Conservation (phyloP, 2,113 vertebrate genomes). For the Callionymus lyra region DNA sequence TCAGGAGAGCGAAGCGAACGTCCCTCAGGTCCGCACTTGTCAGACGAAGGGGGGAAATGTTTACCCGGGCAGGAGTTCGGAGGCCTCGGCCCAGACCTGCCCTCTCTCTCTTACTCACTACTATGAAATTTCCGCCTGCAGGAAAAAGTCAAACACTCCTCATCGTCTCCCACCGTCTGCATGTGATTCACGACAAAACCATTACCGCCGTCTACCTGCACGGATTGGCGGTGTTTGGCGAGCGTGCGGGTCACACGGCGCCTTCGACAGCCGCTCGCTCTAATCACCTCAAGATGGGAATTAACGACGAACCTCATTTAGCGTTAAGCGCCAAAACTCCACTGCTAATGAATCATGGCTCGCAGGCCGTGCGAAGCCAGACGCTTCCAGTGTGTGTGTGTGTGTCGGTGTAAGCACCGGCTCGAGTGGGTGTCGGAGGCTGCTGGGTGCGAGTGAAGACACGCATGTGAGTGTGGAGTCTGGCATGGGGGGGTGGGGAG, state of each 20-base stretch:
- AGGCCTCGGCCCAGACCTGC: constrained; percentile 53
- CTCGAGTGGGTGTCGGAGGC: constrained; percentile 22
- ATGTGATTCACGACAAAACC: constrained; percentile 30
- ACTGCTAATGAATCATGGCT: constrained; percentile 43
- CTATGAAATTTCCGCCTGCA: constrained; percentile 56
- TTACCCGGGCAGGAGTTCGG: constrained; percentile 44
- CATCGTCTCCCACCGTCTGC: constrained; percentile 22
- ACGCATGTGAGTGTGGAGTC: constrained; percentile 16
- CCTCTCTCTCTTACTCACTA: constrained; percentile 52
- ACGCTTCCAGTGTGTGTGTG: constrained; percentile 7
- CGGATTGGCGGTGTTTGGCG: constrained; percentile 4
- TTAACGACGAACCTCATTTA: constrained; percentile 37
- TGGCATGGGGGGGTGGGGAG: constrained; percentile 19
- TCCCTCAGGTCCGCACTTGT: constrained; percentile 7
- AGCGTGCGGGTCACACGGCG: constrained; percentile 23
- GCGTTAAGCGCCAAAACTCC: constrained; percentile 22
- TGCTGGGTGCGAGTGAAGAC: constrained; percentile 21
- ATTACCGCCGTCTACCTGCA: constrained; percentile 37
- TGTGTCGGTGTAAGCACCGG: constrained; percentile 2
- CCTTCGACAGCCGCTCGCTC: constrained; percentile 24
- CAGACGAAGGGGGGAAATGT: constrained; percentile 56
- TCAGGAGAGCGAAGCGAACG: constrained; percentile 23
- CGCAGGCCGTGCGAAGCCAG: constrained; percentile 23
- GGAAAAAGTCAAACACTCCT: constrained; percentile 54
- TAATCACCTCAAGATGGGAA: constrained; percentile 47